phyloP scores from a whole-genome alignment of 2,797 vertebrate genomes.

The Acanthis flammea region DNA sequence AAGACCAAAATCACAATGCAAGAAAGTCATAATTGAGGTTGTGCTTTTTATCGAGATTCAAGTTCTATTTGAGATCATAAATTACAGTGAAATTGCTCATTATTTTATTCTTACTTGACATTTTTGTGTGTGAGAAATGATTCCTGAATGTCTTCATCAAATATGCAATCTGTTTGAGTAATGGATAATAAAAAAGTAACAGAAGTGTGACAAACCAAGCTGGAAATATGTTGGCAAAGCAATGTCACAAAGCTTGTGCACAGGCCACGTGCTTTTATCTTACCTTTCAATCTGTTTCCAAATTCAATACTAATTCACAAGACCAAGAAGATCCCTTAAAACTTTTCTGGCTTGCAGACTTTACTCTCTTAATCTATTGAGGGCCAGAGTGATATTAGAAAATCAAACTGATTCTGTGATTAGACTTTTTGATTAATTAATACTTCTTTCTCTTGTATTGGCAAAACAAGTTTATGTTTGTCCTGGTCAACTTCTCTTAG shows the following conservation, averaged over 20 bases:
- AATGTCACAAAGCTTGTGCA: background rate
- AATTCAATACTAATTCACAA: background rate
- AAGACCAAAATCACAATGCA: background rate
- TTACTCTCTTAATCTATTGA: background rate
- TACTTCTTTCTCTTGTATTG: background rate
- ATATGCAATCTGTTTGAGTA: background rate
- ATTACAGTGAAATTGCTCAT: conserved; percentile 1
- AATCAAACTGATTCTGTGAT: background rate
- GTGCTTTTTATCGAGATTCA: background rate
- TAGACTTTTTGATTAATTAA: background rate
- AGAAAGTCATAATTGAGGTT: background rate
- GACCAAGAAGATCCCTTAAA: background rate
- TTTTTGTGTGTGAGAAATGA: background rate
- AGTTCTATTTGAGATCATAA: background rate
- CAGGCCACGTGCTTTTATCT: background rate
- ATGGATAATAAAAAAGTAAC: background rate
- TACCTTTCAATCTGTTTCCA: background rate
- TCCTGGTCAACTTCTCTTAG: background rate
- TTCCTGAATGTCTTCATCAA: background rate
- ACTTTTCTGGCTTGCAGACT: background rate
- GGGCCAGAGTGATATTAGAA: background rate
- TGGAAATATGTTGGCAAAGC: background rate
- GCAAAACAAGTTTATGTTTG: background rate
- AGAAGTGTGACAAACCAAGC: background rate
- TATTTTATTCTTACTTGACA: conserved; percentile 6